Conservation (phyloP, 1,140 invertebrate genomes). For the Agraylea sexmaculata region DNA sequence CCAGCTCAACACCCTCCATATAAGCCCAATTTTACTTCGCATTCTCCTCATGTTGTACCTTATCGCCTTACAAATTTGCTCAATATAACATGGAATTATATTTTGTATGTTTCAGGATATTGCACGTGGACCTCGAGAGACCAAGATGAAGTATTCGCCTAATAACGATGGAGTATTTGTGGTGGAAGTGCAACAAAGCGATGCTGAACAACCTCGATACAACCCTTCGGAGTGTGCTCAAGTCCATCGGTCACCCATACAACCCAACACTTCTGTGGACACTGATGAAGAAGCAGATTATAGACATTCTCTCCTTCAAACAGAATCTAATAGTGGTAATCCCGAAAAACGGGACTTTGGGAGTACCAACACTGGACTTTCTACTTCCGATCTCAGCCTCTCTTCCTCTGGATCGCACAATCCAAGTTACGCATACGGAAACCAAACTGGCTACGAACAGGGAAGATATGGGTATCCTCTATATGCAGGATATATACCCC, state of each 20-base stretch:
- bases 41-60: neutral
- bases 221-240: conserved; percentile 42
- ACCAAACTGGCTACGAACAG: conserved; percentile 61
- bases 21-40: neutral
- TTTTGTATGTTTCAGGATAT: conserved; percentile 44
- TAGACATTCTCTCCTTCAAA: conserved; percentile 30
- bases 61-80: neutral
- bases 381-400: conserved; percentile 62
- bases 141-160: conserved; percentile 54
- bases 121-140: conserved; percentile 50
- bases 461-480: conserved; percentile 55
- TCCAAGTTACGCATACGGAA: conserved; percentile 62
- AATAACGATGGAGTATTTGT: conserved; percentile 67
- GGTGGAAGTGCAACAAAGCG: conserved; percentile 51
- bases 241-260: conserved; percentile 40
- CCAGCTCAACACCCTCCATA: no score
- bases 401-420: conserved; percentile 55
- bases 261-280: conserved; percentile 18
- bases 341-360: conserved; percentile 30
- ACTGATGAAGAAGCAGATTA: conserved; percentile 29
- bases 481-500: conserved; percentile 41
- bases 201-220: conserved; percentile 25
- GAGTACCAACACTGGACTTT: conserved; percentile 54
- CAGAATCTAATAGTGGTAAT: conserved; percentile 34
- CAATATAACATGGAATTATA: neutral